A percentile compares a stretch with the other conserved stretches of the same genome.
phyloP scores from a whole-genome alignment of 2,888 invertebrate species.

The Aphrophora alni region DNA sequence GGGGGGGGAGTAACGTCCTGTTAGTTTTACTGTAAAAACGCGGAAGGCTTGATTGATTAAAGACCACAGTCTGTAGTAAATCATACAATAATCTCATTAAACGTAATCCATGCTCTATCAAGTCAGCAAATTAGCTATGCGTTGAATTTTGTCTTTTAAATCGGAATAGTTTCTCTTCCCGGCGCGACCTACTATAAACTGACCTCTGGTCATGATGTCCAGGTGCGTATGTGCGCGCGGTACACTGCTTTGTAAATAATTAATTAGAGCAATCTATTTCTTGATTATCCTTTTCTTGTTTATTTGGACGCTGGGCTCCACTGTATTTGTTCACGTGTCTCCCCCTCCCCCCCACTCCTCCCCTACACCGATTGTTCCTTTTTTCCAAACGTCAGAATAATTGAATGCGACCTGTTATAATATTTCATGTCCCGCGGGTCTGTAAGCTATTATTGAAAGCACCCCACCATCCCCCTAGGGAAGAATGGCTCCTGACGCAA shows the following conservation, averaged over 20 bases:
- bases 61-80: too few species aligned
- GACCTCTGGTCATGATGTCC: not conserved
- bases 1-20: too few species aligned
- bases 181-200: too few species aligned
- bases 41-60: too few species aligned
- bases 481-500: not conserved
- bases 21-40: too few species aligned
- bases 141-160: too few species aligned
- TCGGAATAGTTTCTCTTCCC: too few species aligned
- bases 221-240: not conserved
- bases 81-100: too few species aligned
- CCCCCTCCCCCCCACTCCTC: too few species aligned
- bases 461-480: not conserved
- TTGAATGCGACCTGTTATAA: slow-evolving; percentile 36
- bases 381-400: slow-evolving; percentile 30
- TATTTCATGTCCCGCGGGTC: slow-evolving; percentile 33
- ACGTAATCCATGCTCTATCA: too few species aligned
- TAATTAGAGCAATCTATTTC: not conserved
- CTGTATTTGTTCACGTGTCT: slow-evolving; percentile 34
- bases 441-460: slow-evolving; percentile 31
- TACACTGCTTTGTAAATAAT: not conserved
- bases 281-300: slow-evolving; percentile 6
- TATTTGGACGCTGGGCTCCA: slow-evolving; percentile 22
- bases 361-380: slow-evolving; percentile 29
- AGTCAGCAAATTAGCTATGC: too few species aligned